These are phyloP conservation scores for Squalus acanthias DNA, from an alignment of 2,797 vertebrate genomes.

Conservation along the genomic window DNA sequence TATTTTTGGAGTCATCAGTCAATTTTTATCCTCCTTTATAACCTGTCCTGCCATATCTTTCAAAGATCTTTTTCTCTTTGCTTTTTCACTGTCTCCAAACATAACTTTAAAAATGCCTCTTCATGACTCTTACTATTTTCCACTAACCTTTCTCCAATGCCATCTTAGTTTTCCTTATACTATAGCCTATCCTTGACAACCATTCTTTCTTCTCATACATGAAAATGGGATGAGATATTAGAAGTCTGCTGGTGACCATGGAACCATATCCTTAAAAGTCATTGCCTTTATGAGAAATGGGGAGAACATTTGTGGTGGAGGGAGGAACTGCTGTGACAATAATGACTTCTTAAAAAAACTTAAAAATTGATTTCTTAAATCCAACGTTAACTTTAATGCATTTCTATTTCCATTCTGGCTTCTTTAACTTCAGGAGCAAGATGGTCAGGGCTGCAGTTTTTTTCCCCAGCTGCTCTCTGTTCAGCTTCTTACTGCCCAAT, in stretches of 20 bases:
- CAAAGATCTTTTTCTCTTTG: background rate
- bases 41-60: background rate
- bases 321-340: background rate
- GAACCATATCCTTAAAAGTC: background rate
- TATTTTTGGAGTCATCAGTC: background rate
- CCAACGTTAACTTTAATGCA: background rate
- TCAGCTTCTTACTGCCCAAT: background rate
- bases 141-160: background rate
- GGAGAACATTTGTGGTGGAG: background rate
- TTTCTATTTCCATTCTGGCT: background rate
- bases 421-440: background rate
- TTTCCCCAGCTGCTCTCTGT: background rate
- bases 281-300: background rate
- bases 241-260: background rate
- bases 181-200: background rate
- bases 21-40: background rate
- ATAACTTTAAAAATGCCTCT: background rate
- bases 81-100: background rate
- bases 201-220: background rate
- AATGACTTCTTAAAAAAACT: background rate
- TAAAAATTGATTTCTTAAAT: background rate
- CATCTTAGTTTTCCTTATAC: background rate
- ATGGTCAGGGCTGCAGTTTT: background rate
- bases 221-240: background rate
- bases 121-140: background rate